Base-by-base conservation (phyloP, 1,140 invertebrate species). In the Drosophila sp. region DNA sequence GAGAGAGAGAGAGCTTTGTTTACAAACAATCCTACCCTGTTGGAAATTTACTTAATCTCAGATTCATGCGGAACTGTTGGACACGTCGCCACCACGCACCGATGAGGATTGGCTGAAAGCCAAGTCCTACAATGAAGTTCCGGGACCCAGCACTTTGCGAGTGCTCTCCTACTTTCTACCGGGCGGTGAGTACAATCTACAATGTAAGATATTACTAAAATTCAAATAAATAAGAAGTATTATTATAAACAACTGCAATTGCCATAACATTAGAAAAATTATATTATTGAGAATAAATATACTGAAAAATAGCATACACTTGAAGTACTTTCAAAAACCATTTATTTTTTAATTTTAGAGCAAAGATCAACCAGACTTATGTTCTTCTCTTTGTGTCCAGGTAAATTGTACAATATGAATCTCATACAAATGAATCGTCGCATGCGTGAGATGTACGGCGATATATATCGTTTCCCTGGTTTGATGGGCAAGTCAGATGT, bases 61-160 rank as follows among this genome's bases (percentile, higher is more conserved):
- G 78, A 27, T 38, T 29, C 32, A 69, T n/a, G 51, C 54, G 46
- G 67, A 82, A 34, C 34, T 78, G 6, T 57, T 57, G 9, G 86
- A 74, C n/a, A 48, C 40, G 6, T 40, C 71, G 16, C 54, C 51
- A 1, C 16, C 64, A 7, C 72, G 87, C 0, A 51, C 18, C 0
- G 81, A 91, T 51, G 71, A 65, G 2, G 83, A 83, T 50, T 91
- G 89, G 89, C 48, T 71, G 16, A 54, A 76, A 29, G 89, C 89
- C 0, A 89, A 70, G 11, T n/a, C 72, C 2, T 91, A 71, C 36
- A 9, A 6, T 2, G 56, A 63, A 16, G 56, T 91, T 11, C 89
- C 89, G 2, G 89, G 89, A 40, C 89, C 89, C 0, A 70, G 51
- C 7, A 32, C 13, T 0, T 43, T 46, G 13, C 74, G 71, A 9